These are phyloP conservation scores for Philonicus albiceps DNA, from an alignment of 2,888 invertebrate genomes.

Conservation along the genomic window DNA sequence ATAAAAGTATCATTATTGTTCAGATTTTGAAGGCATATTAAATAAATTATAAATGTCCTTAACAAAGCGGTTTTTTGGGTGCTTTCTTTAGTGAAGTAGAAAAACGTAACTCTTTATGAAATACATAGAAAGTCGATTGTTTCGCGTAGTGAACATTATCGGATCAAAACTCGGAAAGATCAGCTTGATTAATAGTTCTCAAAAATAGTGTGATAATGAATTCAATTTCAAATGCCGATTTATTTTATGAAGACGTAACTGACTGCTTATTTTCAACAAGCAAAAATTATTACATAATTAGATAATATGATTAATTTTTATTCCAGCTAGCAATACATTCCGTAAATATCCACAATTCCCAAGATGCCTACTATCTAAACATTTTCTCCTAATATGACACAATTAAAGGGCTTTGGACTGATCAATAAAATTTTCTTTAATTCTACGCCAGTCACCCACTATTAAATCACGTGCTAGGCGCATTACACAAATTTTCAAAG, in stretches of 20 bases:
- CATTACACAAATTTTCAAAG: neutral
- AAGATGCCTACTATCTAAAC: neutral
- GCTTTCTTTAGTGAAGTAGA: no score
- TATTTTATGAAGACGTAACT: neutral
- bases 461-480: neutral
- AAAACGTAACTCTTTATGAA: no score
- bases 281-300: neutral
- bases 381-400: neutral
- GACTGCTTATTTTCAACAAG: neutral
- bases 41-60: no score
- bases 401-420: neutral
- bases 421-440: neutral
- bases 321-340: neutral
- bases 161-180: neutral
- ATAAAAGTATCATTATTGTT: no score
- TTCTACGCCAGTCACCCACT: neutral
- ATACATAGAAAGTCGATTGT: neutral
- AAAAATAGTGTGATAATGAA: neutral
- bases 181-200: neutral
- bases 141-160: neutral
- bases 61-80: no score
- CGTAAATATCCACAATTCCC: neutral
- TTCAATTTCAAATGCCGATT: no score
- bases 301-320: neutral
- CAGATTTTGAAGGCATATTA: no score